Evolutionary conservation across 2,113 vertebrate species (phyloP).

Genomic region (Cyprinus carpio): DNA sequence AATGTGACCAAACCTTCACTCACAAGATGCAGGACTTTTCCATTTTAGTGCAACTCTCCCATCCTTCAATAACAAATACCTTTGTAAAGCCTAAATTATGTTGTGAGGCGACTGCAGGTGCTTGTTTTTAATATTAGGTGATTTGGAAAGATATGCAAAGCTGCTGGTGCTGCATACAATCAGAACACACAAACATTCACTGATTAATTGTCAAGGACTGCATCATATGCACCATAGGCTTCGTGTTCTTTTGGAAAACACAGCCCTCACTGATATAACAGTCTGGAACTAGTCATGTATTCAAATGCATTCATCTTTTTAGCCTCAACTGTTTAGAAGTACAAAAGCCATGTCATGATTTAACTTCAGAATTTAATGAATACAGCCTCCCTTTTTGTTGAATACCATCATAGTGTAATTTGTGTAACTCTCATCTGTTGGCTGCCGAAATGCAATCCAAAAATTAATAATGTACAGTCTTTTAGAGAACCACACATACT

Average conservation of each 20-base stretch:
- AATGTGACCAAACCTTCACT: background rate
- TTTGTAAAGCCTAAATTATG: background rate
- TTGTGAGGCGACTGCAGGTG: background rate
- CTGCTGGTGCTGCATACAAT: background rate
- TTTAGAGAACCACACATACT: conserved; percentile 8
- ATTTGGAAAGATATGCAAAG: background rate
- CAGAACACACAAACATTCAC: background rate
- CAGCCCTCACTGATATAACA: background rate
- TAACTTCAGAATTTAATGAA: background rate
- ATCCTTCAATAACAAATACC: background rate
- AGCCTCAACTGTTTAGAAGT: background rate
- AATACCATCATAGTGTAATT: background rate
- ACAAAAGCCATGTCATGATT: background rate
- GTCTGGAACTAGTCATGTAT: background rate
- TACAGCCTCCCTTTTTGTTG: background rate
- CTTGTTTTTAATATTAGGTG: background rate
- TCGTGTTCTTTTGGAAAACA: background rate
- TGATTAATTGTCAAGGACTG: background rate
- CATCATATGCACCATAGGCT: background rate
- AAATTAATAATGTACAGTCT: conserved; percentile 34
- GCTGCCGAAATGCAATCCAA: conserved; percentile 16
- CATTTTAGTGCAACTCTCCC: background rate
- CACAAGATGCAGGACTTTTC: background rate
- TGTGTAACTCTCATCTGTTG: background rate
- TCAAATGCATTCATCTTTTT: background rate